A percentile compares a stretch with the other conserved stretches of the same genome.
These are phyloP conservation scores for Phylloscopus trochilus DNA, from an alignment of 2,113 vertebrate genomes.

Conservation along the genomic window DNA sequence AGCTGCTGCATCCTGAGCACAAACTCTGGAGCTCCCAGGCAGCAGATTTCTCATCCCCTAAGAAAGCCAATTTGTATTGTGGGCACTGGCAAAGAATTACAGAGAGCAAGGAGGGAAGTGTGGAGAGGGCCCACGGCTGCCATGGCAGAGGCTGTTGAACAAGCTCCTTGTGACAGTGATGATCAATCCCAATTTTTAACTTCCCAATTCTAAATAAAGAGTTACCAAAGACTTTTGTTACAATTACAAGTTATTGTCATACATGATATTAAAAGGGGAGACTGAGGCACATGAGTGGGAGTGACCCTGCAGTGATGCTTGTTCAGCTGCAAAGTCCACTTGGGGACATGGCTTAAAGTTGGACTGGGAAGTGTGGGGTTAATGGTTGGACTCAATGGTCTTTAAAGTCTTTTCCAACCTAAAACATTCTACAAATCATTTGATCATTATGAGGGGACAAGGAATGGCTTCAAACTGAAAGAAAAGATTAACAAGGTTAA, in stretches of 20 bases:
- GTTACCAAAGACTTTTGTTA: background rate
- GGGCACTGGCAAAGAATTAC: background rate
- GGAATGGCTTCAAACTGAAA: background rate
- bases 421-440: background rate
- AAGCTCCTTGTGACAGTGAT: background rate
- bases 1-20: background rate
- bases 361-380: background rate
- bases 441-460: background rate
- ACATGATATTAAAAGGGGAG: background rate
- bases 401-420: background rate
- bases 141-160: background rate
- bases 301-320: background rate
- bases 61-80: background rate
- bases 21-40: background rate
- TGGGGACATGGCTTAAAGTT: background rate
- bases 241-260: background rate
- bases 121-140: background rate
- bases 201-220: background rate
- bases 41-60: background rate
- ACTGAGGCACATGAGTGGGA: accelerated
- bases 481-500: background rate
- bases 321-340: accelerated
- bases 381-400: background rate
- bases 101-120: background rate
- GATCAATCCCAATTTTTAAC: background rate